Evolutionary conservation across 2,797 vertebrate species (phyloP).

Genomic region (Choloepus didactylus): DNA sequence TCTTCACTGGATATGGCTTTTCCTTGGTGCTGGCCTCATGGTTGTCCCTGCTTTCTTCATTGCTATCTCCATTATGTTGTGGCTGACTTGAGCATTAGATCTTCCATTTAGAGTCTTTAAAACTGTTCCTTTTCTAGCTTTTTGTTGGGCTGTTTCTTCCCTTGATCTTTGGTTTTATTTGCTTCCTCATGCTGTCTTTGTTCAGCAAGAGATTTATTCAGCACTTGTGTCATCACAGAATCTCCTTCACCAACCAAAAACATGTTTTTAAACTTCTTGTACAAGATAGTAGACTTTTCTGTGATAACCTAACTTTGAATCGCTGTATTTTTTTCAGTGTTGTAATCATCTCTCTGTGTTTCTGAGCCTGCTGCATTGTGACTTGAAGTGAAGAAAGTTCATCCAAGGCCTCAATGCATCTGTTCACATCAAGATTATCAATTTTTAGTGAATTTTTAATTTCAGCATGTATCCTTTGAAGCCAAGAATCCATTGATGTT

Average conservation of each 20-base stretch:
- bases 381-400: conserved; percentile 97
- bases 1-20: conserved; percentile 86
- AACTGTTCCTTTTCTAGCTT: conserved; percentile 95
- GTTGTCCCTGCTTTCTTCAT: conserved; percentile 88
- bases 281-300: conserved; percentile 98
- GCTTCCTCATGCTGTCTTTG: conserved; percentile 97
- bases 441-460: conserved; percentile 99
- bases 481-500: conserved; percentile 95
- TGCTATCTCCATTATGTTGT: conserved; percentile 89
- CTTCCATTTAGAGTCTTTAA: conserved; percentile 93
- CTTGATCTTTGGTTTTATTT: conserved; percentile 91
- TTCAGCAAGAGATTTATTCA: conserved; percentile 98
- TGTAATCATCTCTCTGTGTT: conserved; percentile 97
- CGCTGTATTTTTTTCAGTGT: conserved; percentile 98
- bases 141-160: conserved; percentile 94
- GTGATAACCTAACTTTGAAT: conserved; percentile 98
- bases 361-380: conserved; percentile 98
- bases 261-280: conserved; percentile 99
- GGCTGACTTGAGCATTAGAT: conserved; percentile 88
- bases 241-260: conserved; percentile 98
- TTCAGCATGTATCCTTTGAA: conserved; percentile 96
- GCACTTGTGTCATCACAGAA: conserved; percentile 96
- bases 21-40: conserved; percentile 89
- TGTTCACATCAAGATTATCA: conserved; percentile 96
- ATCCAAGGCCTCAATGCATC: conserved; percentile 96